Evolutionary conservation across 2,797 vertebrate species (phyloP).

Genomic region (Megaceryle alcyon): DNA sequence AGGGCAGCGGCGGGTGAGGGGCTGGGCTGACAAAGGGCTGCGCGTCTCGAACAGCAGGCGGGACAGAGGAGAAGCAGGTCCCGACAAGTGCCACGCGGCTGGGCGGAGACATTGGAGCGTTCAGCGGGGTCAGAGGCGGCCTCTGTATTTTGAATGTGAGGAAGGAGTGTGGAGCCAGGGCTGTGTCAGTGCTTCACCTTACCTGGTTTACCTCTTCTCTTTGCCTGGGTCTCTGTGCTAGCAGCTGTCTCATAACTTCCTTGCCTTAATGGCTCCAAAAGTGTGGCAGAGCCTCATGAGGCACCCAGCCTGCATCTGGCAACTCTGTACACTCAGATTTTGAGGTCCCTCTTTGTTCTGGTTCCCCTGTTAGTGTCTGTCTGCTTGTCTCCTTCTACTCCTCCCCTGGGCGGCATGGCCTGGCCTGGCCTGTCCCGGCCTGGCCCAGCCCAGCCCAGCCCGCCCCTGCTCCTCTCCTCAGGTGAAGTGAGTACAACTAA

Average conservation of each 20-base stretch:
- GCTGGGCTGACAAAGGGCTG: background rate
- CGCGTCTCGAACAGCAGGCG: rapidly evolving
- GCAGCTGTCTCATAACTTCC: background rate
- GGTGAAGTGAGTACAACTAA: background rate
- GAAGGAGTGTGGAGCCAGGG: background rate
- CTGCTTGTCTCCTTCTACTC: rapidly evolving
- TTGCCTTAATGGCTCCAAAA: background rate
- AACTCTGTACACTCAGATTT: background rate
- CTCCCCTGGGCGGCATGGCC: too few species aligned
- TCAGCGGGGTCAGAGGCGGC: background rate
- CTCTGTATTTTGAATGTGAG: background rate
- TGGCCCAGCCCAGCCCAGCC: too few species aligned
- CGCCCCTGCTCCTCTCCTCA: background rate
- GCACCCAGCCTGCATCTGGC: background rate
- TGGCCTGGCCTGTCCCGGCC: too few species aligned
- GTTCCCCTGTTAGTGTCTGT: background rate
- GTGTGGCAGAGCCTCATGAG: background rate
- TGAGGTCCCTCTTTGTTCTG: background rate
- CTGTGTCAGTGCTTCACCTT: background rate
- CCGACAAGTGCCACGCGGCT: rapidly evolving
- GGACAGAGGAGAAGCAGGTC: background rate
- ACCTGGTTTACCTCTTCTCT: background rate
- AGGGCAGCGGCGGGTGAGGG: background rate
- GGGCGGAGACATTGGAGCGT: background rate
- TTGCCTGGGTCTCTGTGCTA: background rate